Base-by-base conservation (phyloP, 2,888 invertebrate genomes). In the Himalopsyche kuldschensis region DNA sequence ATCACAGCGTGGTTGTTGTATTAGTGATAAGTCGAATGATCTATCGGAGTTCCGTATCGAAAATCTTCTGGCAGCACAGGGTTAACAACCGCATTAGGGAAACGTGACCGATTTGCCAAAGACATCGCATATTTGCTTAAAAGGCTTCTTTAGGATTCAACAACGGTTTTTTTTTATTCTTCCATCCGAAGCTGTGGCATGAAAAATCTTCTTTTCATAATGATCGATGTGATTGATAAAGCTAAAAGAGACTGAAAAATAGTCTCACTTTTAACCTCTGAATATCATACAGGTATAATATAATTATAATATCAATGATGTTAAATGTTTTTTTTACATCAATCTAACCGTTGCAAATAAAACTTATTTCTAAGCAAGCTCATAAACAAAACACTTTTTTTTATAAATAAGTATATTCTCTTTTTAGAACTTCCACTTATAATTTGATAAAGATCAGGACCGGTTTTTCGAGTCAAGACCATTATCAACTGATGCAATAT, bases 21-120 rank as follows among this genome's bases (percentile, higher is more conserved):
- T 69, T 69, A 27, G 24, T 27, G n/a, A 69, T 69, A 30, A 27
- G 24, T 27, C 69, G 69, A 69, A 69, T 69, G 69, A 69, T 69
- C 27, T 69, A 69, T 69, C 69, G 30, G 24, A 69, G 69, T 69
- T 69, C 69, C 69, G 69, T 69, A 30, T 69, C 69, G 30, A 69
- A 69, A 27, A 15, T 69, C 69, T 15, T 69, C 69, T 24, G 27
- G 15, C 69, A 41, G 41, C 41, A 41, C 41, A 69, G 69, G 69
- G 69, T 69, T 69, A 69, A 69, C 69, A 69, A 69, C 69, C 69
- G 69, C 69, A 27, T 69, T 69, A 69, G 69, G 41, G 69, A 69
- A 69, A 69, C 69, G 69, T 69, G 69, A 69, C 69, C 69, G 69
- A 69, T 69, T 69, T 69, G 69, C 69, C 69, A 69, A 69, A 69